These are phyloP conservation scores for Clarias macrocephalus DNA, from an alignment of 2,113 vertebrate genomes.

Conservation along the genomic window DNA sequence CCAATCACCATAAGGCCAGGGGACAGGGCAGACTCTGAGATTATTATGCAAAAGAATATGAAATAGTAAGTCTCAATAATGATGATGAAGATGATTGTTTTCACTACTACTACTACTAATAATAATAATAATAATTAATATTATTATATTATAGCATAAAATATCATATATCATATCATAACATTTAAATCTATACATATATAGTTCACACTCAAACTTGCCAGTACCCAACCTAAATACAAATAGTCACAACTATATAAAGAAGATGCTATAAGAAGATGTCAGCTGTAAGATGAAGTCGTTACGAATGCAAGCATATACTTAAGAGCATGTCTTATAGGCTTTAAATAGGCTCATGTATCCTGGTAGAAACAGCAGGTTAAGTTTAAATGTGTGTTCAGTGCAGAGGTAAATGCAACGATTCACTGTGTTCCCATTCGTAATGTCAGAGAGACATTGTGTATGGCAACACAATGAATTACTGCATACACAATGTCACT, in stretches of 20 bases:
- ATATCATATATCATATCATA: no score
- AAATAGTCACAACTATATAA: neutral
- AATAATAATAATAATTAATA: neutral
- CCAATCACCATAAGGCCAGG: conserved; percentile 23
- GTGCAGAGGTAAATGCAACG: neutral
- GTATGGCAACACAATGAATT: no score
- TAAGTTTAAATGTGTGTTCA: neutral
- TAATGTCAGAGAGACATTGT: neutral
- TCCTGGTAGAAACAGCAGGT: neutral
- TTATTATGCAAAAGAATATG: neutral
- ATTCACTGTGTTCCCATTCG: neutral
- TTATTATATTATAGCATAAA: no score
- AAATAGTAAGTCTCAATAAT: neutral
- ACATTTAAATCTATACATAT: neutral
- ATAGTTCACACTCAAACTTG: neutral
- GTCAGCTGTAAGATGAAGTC: neutral
- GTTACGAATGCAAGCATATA: neutral
- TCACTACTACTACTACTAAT: neutral
- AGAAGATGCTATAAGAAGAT: neutral
- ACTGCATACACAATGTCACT: neutral
- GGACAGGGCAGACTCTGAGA: neutral
- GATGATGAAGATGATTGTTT: no score
- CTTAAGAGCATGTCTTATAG: no score
- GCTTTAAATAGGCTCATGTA: neutral
- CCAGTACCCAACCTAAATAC: neutral